Evolutionary conservation across 2,888 invertebrate genomes (phyloP).

Genomic region (Napeogenes sylphis): DNA sequence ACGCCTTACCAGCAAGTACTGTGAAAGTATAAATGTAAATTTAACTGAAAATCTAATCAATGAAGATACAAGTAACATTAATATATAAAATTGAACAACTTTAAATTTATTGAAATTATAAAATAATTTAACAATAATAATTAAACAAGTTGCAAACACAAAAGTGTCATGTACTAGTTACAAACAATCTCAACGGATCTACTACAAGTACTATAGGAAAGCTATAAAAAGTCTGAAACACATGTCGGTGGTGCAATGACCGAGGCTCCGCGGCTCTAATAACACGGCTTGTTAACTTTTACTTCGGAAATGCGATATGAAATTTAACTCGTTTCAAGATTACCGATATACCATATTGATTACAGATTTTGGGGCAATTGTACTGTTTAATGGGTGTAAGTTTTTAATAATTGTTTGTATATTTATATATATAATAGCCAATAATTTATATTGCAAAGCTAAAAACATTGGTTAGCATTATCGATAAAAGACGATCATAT

Average conservation of each 20-base stretch:
- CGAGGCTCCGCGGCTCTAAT: constrained; percentile 33
- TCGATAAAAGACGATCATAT: too few relatives aligned
- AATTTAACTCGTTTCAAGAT: constrained; percentile 13
- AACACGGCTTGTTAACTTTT: constrained; percentile 32
- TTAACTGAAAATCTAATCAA: too few relatives aligned
- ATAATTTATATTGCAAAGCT: too few relatives aligned
- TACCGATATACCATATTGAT: constrained; percentile 2
- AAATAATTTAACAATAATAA: too few relatives aligned
- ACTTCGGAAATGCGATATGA: constrained; percentile 21
- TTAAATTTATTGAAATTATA: too few relatives aligned
- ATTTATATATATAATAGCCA: too few relatives aligned
- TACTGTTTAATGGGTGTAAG: background rate
- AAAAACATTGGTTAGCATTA: too few relatives aligned
- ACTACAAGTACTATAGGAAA: constrained; percentile 37
- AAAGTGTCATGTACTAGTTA: constrained; percentile 34
- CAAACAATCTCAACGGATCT: constrained; percentile 25
- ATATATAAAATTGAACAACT: too few relatives aligned
- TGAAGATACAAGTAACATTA: too few relatives aligned
- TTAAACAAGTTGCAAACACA: constrained; percentile 1
- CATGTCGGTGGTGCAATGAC: constrained; percentile 52
- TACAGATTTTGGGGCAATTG: background rate
- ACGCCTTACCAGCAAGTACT: background rate
- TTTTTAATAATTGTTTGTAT: background rate
- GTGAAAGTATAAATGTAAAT: background rate
- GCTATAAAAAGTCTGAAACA: constrained; percentile 64